A percentile compares a stretch with the other conserved stretches of the same genome.
These are phyloP conservation scores for Dione vanillae DNA, from an alignment of 2,888 invertebrate genomes.

Conservation along the genomic window DNA sequence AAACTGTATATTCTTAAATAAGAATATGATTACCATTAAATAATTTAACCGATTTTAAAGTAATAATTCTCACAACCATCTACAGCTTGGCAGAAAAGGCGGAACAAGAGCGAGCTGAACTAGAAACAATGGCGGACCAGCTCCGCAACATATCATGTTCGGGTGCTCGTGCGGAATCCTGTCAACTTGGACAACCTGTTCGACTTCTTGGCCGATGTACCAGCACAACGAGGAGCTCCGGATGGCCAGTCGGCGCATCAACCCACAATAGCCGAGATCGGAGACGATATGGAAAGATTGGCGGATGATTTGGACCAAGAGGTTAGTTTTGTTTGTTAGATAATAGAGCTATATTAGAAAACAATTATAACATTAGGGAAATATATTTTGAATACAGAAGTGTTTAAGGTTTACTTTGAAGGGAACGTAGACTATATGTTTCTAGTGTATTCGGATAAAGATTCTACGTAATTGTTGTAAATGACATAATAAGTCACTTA, in stretches of 20 bases:
- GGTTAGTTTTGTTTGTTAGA: conserved; percentile 77
- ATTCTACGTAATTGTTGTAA: too few relatives aligned
- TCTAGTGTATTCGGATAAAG: too few relatives aligned
- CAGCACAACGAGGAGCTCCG: conserved; percentile 75
- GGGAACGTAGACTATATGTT: too few relatives aligned
- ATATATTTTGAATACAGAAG: too few relatives aligned
- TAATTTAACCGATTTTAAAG: too few relatives aligned
- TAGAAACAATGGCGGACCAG: conserved; percentile 78
- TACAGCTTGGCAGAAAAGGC: conserved; percentile 87
- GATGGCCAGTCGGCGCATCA: conserved; percentile 82
- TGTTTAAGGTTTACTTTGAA: too few relatives aligned
- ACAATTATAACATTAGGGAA: too few relatives aligned
- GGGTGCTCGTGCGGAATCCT: conserved; percentile 86
- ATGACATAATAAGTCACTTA: too few relatives aligned
- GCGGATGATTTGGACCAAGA: conserved; percentile 93
- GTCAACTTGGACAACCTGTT: conserved; percentile 95
- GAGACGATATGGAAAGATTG: conserved; percentile 92
- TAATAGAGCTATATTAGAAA: too few relatives aligned
- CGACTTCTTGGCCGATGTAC: conserved; percentile 93
- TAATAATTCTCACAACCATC: not conserved
- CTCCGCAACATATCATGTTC: conserved; percentile 69
- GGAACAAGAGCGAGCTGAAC: conserved; percentile 84
- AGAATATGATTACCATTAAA: too few relatives aligned
- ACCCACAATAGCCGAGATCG: conserved; percentile 91
- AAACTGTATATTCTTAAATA: too few relatives aligned